Evolutionary conservation across 2,797 vertebrate genomes (phyloP).

Genomic region (Monodelphis domestica): DNA sequence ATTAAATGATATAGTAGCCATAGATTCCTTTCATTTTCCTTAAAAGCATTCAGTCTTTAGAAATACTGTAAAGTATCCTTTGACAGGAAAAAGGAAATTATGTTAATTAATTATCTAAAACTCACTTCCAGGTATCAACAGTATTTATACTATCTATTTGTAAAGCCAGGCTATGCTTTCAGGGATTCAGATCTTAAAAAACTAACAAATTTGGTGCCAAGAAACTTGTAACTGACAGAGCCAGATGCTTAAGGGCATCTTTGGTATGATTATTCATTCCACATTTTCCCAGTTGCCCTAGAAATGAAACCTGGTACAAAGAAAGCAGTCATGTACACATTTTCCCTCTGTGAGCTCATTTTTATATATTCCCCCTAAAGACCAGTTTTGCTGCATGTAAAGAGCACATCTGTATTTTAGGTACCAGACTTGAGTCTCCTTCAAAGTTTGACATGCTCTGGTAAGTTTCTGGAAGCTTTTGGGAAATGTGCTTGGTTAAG

Average conservation of each 20-base stretch:
- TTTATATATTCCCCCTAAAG: background rate
- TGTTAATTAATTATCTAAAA: constrained; percentile 27
- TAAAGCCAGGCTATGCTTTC: background rate
- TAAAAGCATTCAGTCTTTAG: constrained; percentile 22
- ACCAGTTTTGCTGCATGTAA: constrained; percentile 12
- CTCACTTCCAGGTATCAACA: constrained; percentile 40
- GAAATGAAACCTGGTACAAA: constrained; percentile 8
- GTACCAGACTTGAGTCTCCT: constrained; percentile 21
- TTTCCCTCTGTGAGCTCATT: constrained; percentile 7
- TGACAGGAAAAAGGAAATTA: constrained; percentile 63
- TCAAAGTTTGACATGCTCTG: constrained; percentile 3
- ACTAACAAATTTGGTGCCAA: background rate
- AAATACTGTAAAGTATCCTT: constrained; percentile 27
- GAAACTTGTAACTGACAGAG: background rate
- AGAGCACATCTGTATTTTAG: constrained; percentile 16
- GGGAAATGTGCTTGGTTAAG: constrained; percentile 4
- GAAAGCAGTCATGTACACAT: constrained; percentile 20
- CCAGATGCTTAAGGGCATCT: constrained; percentile 4
- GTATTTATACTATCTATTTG: background rate
- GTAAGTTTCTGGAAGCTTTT: constrained; percentile 44
- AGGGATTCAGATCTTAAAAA: background rate
- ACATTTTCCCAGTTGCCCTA: background rate
- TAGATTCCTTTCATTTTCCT: constrained; percentile 19
- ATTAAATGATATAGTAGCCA: background rate
- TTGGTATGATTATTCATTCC: background rate